A percentile compares a stretch with the other conserved stretches of the same genome.
These are phyloP conservation scores for Eretmocerus hayati DNA, from an alignment of 2,888 invertebrate genomes.

Conservation along the genomic window DNA sequence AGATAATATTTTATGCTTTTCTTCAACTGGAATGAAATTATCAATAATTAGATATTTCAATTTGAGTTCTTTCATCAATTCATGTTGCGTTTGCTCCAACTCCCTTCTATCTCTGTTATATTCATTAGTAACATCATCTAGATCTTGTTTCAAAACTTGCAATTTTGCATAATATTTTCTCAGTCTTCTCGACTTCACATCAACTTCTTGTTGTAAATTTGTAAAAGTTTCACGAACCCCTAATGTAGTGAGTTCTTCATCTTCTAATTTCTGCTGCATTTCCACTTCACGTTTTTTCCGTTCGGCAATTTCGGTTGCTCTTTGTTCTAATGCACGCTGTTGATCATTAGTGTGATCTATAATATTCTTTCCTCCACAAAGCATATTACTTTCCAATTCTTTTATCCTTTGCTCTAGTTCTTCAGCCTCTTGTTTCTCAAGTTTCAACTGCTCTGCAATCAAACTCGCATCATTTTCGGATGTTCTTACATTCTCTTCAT, in stretches of 20 bases:
- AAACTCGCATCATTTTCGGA: constrained; percentile 51
- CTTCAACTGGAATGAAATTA: constrained; percentile 81
- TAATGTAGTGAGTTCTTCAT: constrained; percentile 86
- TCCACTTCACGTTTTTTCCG: constrained; percentile 76
- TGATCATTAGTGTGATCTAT: constrained; percentile 93
- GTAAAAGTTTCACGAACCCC: constrained; percentile 88
- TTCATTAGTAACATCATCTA: constrained; percentile 76
- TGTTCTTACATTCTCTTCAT: constrained; percentile 42
- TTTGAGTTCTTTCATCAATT: constrained; percentile 84
- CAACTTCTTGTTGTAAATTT: constrained; percentile 92
- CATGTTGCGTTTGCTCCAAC: constrained; percentile 83
- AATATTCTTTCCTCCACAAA: constrained; percentile 90
- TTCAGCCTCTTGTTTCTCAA: constrained; percentile 66
- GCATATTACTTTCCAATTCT: constrained; percentile 86
- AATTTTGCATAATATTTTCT: constrained; percentile 84
- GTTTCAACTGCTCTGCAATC: constrained; percentile 55
- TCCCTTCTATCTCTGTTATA: constrained; percentile 89
- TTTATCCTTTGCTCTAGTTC: constrained; percentile 72
- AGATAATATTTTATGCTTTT: constrained; percentile 66
- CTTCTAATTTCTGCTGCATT: constrained; percentile 88
- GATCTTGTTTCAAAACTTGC: constrained; percentile 67
- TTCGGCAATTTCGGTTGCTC: constrained; percentile 81
- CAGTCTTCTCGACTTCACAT: constrained; percentile 88
- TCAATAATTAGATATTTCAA: constrained; percentile 82
- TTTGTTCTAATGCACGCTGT: constrained; percentile 80